Conservation (phyloP, 2,888 invertebrate genomes). For the Erebia aethiops region DNA sequence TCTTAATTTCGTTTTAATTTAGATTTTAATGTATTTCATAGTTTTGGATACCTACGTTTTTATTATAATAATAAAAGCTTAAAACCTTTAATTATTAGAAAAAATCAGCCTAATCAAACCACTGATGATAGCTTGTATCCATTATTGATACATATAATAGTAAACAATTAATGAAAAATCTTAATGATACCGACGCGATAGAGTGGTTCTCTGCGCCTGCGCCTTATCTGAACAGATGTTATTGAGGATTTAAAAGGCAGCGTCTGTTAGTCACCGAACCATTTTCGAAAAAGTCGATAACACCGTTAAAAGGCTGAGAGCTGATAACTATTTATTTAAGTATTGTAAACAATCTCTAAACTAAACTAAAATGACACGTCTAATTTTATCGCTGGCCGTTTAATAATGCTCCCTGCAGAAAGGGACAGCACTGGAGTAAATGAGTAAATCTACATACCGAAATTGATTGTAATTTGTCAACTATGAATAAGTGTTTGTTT, state of each 20-base stretch:
- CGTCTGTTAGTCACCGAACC: constrained; percentile 28
- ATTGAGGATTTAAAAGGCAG: constrained; percentile 20
- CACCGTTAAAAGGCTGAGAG: constrained; percentile 27
- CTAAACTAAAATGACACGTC: too few species aligned
- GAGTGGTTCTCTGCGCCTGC: background rate
- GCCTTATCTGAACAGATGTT: constrained; percentile 17
- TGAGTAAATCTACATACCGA: too few species aligned
- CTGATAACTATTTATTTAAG: too few species aligned
- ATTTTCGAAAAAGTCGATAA: constrained; percentile 33
- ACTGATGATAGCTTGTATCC: background rate
- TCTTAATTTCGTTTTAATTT: too few species aligned
- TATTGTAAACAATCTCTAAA: too few species aligned
- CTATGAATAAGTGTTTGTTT: too few species aligned
- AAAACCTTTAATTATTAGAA: background rate
- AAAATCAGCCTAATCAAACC: background rate
- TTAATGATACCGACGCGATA: constrained; percentile 5
- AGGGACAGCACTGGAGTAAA: too few species aligned
- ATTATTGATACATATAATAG: background rate
- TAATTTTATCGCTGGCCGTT: too few species aligned
- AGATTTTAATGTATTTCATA: too few species aligned
- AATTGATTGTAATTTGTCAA: too few species aligned
- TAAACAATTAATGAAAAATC: constrained; percentile 12
- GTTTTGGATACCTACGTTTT: too few species aligned
- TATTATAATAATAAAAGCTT: background rate
- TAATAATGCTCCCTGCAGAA: too few species aligned